phyloP scores from a whole-genome alignment of 2,888 invertebrate genomes.

The Bembecia ichneumoniformis region DNA sequence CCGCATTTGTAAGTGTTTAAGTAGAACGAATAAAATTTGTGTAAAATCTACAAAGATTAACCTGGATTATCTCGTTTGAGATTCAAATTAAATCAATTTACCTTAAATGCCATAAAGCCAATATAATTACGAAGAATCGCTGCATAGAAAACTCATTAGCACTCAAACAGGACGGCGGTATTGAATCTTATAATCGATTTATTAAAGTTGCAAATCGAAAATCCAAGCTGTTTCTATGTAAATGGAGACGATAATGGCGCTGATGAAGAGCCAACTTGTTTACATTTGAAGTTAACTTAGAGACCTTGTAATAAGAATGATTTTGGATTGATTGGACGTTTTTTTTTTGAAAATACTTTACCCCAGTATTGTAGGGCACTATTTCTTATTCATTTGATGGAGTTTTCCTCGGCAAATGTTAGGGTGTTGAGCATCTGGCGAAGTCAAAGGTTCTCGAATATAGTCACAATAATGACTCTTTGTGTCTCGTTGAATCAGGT shows the following conservation, averaged over 20 bases:
- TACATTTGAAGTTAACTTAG: background rate
- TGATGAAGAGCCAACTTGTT: background rate
- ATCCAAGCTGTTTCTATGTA: slow-evolving; percentile 33
- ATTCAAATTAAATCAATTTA: slow-evolving; percentile 2
- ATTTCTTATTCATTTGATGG: slow-evolving; percentile 1
- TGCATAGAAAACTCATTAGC: slow-evolving; percentile 13
- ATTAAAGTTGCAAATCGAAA: slow-evolving; percentile 27
- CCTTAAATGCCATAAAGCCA: slow-evolving; percentile 3
- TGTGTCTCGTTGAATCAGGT: background rate
- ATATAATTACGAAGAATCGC: slow-evolving; percentile 2
- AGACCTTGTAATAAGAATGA: background rate
- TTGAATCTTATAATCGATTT: slow-evolving; percentile 19
- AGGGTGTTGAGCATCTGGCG: background rate
- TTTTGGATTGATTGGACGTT: background rate
- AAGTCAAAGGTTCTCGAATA: background rate
- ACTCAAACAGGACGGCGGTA: slow-evolving; percentile 6
- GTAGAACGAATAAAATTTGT: too few species aligned
- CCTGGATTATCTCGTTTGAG: background rate
- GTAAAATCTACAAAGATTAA: too few species aligned
- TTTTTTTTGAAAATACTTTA: background rate
- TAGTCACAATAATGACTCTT: background rate
- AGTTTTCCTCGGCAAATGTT: background rate
- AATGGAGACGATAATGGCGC: slow-evolving; percentile 24
- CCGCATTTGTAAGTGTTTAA: too few species aligned
- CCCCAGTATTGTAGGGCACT: background rate